Percentiles rank a stretch among this genome's conserved stretches.
Conservation (phyloP, 2,888 invertebrate genomes). For the Brachyptera risi region DNA sequence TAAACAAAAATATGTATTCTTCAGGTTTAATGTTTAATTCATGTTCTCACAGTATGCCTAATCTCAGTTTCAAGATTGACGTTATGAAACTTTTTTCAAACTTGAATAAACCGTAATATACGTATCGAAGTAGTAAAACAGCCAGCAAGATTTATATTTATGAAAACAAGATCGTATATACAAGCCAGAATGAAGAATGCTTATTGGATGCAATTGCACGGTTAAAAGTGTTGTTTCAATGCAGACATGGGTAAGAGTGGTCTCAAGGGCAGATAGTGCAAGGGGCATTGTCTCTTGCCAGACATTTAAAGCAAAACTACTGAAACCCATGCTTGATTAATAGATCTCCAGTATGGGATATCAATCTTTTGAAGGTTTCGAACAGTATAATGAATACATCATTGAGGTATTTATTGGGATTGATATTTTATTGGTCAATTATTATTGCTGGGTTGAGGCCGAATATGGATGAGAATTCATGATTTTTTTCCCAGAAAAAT, state of each 20-base stretch:
- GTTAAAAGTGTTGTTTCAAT: not conserved
- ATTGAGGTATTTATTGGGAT: too few species aligned
- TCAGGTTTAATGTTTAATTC: too few species aligned
- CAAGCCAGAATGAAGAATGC: slow-evolving; percentile 4
- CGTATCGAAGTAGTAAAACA: too few species aligned
- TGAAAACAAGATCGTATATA: not conserved
- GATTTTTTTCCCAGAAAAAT: too few species aligned
- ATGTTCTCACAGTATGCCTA: too few species aligned
- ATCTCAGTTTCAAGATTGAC: too few species aligned
- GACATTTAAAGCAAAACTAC: slow-evolving; percentile 8
- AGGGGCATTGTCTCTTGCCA: slow-evolving; percentile 11
- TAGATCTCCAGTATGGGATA: not conserved
- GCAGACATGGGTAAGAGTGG: not conserved
- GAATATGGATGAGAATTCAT: too few species aligned
- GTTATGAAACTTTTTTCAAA: too few species aligned
- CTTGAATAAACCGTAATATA: too few species aligned
- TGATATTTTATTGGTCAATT: too few species aligned
- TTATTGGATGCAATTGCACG: not conserved
- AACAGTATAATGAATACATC: not conserved
- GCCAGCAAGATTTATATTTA: not conserved
- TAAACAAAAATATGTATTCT: too few species aligned
- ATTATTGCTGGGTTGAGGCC: too few species aligned
- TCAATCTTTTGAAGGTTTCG: not conserved
- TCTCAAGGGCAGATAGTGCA: slow-evolving; percentile 6
- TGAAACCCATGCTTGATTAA: slow-evolving; percentile 1